phyloP scores from a whole-genome alignment of 35 echinoderm and acorn worm genomes.

The Apostichopus parvimensis region DNA sequence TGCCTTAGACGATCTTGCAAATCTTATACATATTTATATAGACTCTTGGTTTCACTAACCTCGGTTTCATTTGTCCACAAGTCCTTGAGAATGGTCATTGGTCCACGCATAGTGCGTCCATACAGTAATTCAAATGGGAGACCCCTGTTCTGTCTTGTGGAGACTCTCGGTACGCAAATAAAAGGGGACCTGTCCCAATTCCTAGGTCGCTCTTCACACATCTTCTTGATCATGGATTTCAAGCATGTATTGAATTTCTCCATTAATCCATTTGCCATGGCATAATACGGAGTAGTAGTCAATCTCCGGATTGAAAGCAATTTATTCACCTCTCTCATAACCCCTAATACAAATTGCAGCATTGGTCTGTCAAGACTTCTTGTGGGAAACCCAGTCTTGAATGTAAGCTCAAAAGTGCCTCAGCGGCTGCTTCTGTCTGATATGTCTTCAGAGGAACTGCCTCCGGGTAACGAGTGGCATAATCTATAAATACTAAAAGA shows the following conservation, averaged over 20 bases:
- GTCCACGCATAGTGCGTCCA: conserved; percentile 62
- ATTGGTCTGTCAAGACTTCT: conserved; percentile 70
- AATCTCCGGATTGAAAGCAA: conserved; percentile 55
- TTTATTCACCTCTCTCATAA: conserved; percentile 30
- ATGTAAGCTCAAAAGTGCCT: conserved; percentile 59
- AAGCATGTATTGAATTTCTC: conserved; percentile 62
- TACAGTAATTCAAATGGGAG: conserved; percentile 59
- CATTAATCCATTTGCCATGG: conserved; percentile 64
- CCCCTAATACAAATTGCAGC: conserved; percentile 35
- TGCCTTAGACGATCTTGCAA: conserved; percentile 7
- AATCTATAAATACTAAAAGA: conserved; percentile 52
- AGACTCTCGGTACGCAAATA: no score
- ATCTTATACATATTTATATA: conserved; percentile 58
- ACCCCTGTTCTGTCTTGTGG: no score
- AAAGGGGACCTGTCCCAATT: conserved; percentile 2
- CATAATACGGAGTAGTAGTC: conserved; percentile 67
- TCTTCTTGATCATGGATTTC: conserved; percentile 63
- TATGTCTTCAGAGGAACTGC: conserved; percentile 37
- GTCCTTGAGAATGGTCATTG: conserved; percentile 54
- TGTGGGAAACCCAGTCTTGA: conserved; percentile 51
- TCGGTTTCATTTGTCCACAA: conserved; percentile 27
- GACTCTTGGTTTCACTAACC: conserved; percentile 4
- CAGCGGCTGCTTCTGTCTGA: conserved; percentile 62
- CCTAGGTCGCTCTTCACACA: conserved; percentile 56
- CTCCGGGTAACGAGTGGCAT: conserved; percentile 69